Percentiles rank a stretch among this genome's conserved stretches.
Conservation (phyloP, 2,797 vertebrate species). For the Tamandua tetradactyla region DNA sequence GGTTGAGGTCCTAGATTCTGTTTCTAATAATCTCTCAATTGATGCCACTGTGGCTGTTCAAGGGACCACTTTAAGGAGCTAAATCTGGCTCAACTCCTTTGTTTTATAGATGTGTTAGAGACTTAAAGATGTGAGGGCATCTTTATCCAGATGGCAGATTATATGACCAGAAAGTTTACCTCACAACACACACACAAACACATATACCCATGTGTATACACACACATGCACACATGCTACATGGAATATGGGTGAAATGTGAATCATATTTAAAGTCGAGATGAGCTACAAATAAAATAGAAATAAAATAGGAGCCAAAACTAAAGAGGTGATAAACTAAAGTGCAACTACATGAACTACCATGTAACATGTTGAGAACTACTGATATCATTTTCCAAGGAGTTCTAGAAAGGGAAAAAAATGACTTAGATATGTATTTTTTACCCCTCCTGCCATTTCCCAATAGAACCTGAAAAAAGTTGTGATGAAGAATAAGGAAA, state of each 20-base stretch:
- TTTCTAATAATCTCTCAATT: not conserved
- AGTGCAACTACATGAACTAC: not conserved
- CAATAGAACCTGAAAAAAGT: not conserved
- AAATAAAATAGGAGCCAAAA: not conserved
- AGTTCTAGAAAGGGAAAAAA: not conserved
- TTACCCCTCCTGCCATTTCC: not conserved
- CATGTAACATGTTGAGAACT: not conserved
- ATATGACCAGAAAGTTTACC: not conserved
- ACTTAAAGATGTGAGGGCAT: not conserved
- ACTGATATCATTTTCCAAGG: not conserved
- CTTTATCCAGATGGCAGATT: too few species aligned
- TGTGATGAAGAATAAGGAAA: not conserved
- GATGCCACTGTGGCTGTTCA: not conserved
- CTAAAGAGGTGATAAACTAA: not conserved
- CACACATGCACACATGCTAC: not conserved
- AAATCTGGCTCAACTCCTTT: not conserved
- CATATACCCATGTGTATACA: too few species aligned
- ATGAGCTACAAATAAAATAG: not conserved
- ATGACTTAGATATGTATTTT: not conserved
- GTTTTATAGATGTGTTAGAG: not conserved
- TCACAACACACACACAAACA: not conserved
- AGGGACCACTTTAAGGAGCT: not conserved
- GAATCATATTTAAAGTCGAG: not conserved
- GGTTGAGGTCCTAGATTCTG: not conserved
- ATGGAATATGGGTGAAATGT: not conserved